Evolutionary conservation across 2,797 vertebrate species (phyloP).

Genomic region (Brachyalestes nurse): DNA sequence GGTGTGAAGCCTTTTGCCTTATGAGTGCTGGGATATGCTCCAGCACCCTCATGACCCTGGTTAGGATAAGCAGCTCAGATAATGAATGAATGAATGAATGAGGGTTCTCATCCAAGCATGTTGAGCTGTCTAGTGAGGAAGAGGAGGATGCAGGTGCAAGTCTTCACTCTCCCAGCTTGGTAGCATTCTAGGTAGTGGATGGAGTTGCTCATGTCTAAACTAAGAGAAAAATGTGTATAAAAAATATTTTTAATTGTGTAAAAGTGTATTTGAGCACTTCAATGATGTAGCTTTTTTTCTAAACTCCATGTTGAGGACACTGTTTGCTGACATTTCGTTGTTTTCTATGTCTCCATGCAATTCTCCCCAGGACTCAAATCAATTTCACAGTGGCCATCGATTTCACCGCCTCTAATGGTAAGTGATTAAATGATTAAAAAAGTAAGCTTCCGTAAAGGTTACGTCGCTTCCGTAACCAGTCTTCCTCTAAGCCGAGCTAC

Average conservation of each 20-base stretch:
- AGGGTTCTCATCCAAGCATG: too few relatives aligned
- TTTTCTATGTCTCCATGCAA: slow-evolving; percentile 41
- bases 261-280: slow-evolving; percentile 23
- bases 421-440: slow-evolving; percentile 68
- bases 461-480: neutral
- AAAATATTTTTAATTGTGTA: neutral
- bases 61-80: too few relatives aligned
- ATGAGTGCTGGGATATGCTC: too few relatives aligned
- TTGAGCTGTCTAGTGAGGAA: too few relatives aligned
- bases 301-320: neutral
- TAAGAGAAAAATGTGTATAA: too few relatives aligned
- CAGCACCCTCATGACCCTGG: too few relatives aligned
- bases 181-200: too few relatives aligned
- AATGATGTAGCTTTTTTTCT: neutral
- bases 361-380: slow-evolving; percentile 87
- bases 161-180: too few relatives aligned
- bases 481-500: neutral
- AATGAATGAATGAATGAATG: too few relatives aligned
- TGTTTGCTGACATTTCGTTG: slow-evolving; percentile 46
- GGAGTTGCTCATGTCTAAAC: too few relatives aligned
- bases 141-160: too few relatives aligned
- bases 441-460: slow-evolving; percentile 17
- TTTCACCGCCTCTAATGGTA: slow-evolving; percentile 97
- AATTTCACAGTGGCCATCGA: slow-evolving; percentile 98
- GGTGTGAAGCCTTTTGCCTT: too few relatives aligned